These are phyloP conservation scores for Danio kyathit DNA, from an alignment of 2,797 vertebrate genomes.

Conservation along the genomic window DNA sequence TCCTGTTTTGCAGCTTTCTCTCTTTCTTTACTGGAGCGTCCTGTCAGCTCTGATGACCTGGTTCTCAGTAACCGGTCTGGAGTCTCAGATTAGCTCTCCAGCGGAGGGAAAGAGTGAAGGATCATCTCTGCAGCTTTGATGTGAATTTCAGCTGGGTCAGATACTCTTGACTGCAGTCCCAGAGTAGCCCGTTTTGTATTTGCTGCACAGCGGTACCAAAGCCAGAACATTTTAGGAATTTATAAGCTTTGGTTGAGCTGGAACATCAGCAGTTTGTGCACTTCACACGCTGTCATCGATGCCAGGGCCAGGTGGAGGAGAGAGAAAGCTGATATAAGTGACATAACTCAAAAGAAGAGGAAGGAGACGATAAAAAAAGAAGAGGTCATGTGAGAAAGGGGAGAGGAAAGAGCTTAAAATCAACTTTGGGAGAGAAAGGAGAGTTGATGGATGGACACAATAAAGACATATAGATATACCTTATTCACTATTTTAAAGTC, in stretches of 20 bases:
- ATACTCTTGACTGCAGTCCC: conserved; percentile 24
- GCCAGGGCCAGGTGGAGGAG: background rate
- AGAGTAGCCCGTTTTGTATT: conserved; percentile 20
- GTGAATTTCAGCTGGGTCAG: conserved; percentile 41
- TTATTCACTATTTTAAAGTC: too few relatives aligned
- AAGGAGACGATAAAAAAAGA: background rate
- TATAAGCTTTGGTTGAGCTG: conserved; percentile 33
- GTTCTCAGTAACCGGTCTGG: conserved; percentile 41
- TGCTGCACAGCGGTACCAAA: conserved; percentile 6
- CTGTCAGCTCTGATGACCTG: conserved; percentile 44
- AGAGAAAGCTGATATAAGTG: conserved; percentile 27
- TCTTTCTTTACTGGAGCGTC: conserved; percentile 23
- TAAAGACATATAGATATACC: too few relatives aligned
- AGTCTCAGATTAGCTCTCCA: conserved; percentile 46
- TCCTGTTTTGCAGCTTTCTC: conserved; percentile 27
- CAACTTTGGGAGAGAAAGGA: conserved; percentile 18
- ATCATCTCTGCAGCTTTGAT: conserved; percentile 42
- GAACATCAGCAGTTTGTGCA: conserved; percentile 21
- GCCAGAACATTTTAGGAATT: conserved; percentile 24
- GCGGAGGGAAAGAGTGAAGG: conserved; percentile 29
- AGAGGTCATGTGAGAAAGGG: conserved; percentile 13
- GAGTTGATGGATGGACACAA: background rate
- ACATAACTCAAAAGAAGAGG: background rate
- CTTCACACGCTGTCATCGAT: conserved; percentile 18
- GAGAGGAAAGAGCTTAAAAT: conserved; percentile 7